A percentile compares a stretch with the other conserved stretches of the same genome.
phyloP scores from a whole-genome alignment of 2,888 invertebrate species.

The Sphinx pinastri region DNA sequence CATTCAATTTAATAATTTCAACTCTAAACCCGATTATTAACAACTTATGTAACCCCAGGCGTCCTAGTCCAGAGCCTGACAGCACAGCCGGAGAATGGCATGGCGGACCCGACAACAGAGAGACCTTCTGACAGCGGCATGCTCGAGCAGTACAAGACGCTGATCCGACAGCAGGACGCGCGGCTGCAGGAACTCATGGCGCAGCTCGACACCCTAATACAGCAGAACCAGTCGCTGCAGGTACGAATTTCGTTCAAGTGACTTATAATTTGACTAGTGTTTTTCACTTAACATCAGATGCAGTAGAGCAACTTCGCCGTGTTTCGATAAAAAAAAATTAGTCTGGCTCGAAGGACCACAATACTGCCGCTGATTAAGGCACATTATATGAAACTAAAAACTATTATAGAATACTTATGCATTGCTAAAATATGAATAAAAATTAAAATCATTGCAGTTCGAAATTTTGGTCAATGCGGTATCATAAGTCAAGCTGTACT shows the following conservation, averaged over 20 bases:
- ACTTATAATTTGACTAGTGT: no score
- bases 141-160: conserved; percentile 92
- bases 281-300: no score
- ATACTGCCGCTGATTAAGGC: background rate
- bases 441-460: no score
- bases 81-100: conserved; percentile 50
- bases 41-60: conserved; percentile 47
- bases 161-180: conserved; percentile 94
- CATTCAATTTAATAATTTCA: no score
- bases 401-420: no score
- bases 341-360: background rate
- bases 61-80: conserved; percentile 60
- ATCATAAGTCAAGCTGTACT: no score
- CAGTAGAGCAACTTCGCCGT: no score
- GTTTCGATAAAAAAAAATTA: no score
- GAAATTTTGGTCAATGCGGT: no score
- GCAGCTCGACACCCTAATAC: conserved; percentile 73
- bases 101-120: conserved; percentile 35
- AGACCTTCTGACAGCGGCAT: conserved; percentile 67
- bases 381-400: no score
- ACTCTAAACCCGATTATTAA: background rate
- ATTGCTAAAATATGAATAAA: no score
- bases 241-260: conserved; percentile 49
- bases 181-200: conserved; percentile 84
- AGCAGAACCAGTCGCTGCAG: conserved; percentile 66